Percentiles rank a stretch among this genome's conserved stretches.
Evolutionary conservation across 2,797 vertebrate species (phyloP).

Genomic region (Sylvilagus floridanus): DNA sequence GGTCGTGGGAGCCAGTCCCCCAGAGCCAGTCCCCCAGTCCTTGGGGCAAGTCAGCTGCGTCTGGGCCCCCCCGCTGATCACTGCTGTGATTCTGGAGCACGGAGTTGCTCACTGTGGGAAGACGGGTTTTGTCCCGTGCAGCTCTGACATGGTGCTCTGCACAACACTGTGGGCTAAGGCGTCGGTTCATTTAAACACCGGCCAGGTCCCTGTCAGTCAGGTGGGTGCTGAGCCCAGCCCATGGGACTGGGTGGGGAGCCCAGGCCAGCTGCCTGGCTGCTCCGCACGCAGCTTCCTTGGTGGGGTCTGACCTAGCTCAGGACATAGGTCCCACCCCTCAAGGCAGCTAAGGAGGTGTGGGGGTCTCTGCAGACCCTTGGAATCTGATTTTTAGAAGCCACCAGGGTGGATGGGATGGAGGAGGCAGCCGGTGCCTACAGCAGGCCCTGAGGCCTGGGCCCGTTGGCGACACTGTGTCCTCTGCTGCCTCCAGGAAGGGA

Average conservation of each 20-base stretch:
- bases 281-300: neutral
- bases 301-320: neutral
- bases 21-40: neutral
- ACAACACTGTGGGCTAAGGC: neutral
- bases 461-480: neutral
- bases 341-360: neutral
- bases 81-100: neutral
- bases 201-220: neutral
- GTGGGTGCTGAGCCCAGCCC: neutral
- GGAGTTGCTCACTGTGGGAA: neutral
- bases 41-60: neutral
- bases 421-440: neutral
- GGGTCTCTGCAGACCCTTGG: neutral
- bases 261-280: fast-evolving
- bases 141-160: neutral
- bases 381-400: neutral
- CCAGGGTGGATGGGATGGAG: neutral
- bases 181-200: neutral
- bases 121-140: neutral
- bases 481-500: neutral
- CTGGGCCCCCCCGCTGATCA: neutral
- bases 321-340: neutral
- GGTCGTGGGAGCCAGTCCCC: neutral
- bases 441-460: neutral
- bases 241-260: neutral